Conservation (phyloP, 1,140 invertebrate species). For the Ruditapes philippinarum region DNA sequence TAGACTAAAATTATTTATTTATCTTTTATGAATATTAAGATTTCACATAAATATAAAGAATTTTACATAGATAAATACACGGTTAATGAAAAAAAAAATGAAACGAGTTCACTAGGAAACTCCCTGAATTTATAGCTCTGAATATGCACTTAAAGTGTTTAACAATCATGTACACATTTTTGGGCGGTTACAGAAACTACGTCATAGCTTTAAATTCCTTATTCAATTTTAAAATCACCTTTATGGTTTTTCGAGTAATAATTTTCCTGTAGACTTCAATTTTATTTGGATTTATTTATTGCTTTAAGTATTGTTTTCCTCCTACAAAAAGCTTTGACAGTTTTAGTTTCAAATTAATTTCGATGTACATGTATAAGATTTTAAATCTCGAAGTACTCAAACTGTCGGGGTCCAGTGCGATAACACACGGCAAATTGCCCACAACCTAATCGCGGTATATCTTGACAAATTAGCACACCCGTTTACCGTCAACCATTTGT, state of each 20-base stretch:
- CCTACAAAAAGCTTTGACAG: background rate
- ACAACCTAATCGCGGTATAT: slow-evolving; percentile 10
- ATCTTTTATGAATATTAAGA: no score
- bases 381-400: slow-evolving; percentile 12
- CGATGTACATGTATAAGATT: slow-evolving; percentile 36
- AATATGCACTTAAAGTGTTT: no score
- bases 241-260: background rate
- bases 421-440: slow-evolving; percentile 34
- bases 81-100: no score
- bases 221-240: background rate
- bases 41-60: no score
- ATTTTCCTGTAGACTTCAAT: background rate
- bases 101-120: no score
- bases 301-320: background rate
- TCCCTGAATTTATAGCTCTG: no score
- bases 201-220: background rate
- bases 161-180: background rate
- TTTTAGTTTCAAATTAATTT: slow-evolving; percentile 1
- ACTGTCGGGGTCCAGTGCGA: background rate
- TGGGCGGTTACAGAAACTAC: background rate
- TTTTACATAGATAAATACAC: no score
- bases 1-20: no score
- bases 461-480: slow-evolving; percentile 25
- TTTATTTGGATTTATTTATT: background rate
- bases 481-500: background rate